These are phyloP conservation scores for Neostethus bicornis DNA, from an alignment of 2,797 vertebrate species.

Conservation along the genomic window DNA sequence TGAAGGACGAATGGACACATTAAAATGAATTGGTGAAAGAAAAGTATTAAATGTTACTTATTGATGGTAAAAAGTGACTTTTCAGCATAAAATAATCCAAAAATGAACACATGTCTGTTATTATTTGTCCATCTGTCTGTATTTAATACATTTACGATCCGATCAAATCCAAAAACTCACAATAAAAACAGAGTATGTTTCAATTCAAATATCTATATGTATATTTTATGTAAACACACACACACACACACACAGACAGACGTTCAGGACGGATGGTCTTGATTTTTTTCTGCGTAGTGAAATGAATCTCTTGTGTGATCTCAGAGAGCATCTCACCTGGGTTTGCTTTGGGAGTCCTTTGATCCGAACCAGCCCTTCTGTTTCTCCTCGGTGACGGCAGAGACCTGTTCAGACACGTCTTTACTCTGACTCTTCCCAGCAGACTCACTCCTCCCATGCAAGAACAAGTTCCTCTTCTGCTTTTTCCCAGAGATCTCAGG, in stretches of 20 bases:
- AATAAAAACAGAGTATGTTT: no score
- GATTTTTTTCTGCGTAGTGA: constrained; percentile 8
- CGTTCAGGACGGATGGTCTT: not conserved
- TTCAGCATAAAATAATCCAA: no score
- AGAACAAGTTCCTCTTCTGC: constrained; percentile 81
- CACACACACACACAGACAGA: no score
- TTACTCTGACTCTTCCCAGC: constrained; percentile 66
- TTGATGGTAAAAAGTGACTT: not conserved
- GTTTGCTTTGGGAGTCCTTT: constrained; percentile 88
- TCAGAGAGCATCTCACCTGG: constrained; percentile 84
- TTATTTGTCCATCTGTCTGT: no score
- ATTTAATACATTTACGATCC: no score
- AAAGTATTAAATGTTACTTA: not conserved
- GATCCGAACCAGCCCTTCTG: constrained; percentile 87
- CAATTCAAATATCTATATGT: no score
- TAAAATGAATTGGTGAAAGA: not conserved
- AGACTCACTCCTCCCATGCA: constrained; percentile 74
- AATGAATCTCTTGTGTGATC: not conserved
- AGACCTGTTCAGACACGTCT: constrained; percentile 44
- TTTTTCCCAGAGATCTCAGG: constrained; percentile 61
- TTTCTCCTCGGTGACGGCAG: constrained; percentile 74
- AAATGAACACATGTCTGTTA: no score
- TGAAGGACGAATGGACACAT: not conserved
- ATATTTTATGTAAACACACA: no score
- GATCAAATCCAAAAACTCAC: no score